These are phyloP conservation scores for Neopipo cinnamomea DNA, from an alignment of 2,113 vertebrate genomes.

Conservation along the genomic window DNA sequence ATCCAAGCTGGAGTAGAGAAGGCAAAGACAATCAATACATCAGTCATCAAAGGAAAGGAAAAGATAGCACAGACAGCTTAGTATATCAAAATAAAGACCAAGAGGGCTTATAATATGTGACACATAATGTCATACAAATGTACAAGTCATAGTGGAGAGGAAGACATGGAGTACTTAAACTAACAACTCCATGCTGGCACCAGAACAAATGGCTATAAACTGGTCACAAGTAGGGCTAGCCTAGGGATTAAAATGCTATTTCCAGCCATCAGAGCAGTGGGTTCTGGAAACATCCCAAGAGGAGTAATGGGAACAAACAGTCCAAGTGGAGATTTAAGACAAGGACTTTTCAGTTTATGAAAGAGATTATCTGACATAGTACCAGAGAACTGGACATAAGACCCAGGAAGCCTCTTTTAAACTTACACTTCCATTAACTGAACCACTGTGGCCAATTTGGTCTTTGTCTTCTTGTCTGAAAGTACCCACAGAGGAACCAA, in stretches of 20 bases:
- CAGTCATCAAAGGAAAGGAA: background rate
- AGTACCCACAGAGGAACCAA: background rate
- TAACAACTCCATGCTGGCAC: constrained; percentile 22
- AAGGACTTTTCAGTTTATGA: constrained; percentile 60
- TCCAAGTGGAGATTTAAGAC: constrained; percentile 65
- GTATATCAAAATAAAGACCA: background rate
- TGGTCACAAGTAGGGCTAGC: constrained; percentile 52
- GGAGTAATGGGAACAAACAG: constrained; percentile 55
- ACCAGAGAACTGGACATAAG: constrained; percentile 23
- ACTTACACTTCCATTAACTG: background rate
- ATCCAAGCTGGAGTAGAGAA: background rate
- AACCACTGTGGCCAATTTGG: background rate
- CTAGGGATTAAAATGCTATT: constrained; percentile 65
- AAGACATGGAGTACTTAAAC: constrained; percentile 7
- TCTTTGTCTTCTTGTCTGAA: background rate
- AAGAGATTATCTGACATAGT: constrained; percentile 61
- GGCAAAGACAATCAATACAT: background rate
- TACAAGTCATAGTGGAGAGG: background rate
- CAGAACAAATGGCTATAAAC: constrained; percentile 61
- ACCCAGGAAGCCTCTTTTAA: constrained; percentile 3
- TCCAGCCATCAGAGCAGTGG: constrained; percentile 53
- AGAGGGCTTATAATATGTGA: background rate
- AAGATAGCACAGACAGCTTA: background rate
- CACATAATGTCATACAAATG: background rate
- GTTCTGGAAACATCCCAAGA: constrained; percentile 65